A percentile compares a stretch with the other conserved stretches of the same genome.
Evolutionary conservation across 2,888 invertebrate genomes (phyloP).

Genomic region (Drosophila atripex): DNA sequence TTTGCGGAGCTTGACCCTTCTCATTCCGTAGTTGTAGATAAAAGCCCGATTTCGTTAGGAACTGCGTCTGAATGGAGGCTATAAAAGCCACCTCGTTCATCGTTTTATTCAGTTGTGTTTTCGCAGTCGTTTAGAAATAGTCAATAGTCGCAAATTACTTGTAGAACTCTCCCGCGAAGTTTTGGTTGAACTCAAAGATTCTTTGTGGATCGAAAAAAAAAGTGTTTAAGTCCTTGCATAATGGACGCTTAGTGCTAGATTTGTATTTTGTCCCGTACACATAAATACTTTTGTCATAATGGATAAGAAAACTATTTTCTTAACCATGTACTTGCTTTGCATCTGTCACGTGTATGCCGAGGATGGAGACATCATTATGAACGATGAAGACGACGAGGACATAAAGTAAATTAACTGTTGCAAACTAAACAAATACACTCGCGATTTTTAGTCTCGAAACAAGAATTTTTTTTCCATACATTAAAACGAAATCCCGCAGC

Average conservation of each 20-base stretch:
- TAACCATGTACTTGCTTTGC: conserved; percentile 46
- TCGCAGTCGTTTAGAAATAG: conserved; percentile 37
- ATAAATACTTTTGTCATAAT: conserved; percentile 24
- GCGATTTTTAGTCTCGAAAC: background rate
- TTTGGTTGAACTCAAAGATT: background rate
- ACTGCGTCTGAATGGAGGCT: conserved; percentile 28
- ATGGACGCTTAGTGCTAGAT: conserved; percentile 37
- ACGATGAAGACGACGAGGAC: conserved; percentile 59
- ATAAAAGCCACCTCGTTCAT: conserved; percentile 54
- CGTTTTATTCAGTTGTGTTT: conserved; percentile 54
- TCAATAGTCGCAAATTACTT: conserved; percentile 30
- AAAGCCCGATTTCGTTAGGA: conserved; percentile 5
- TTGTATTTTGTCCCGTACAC: conserved; percentile 14
- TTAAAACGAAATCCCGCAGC: no score
- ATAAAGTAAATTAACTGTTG: conserved; percentile 56
- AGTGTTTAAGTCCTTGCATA: conserved; percentile 11
- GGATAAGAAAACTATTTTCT: conserved; percentile 45
- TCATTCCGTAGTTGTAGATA: conserved; percentile 21
- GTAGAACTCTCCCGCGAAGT: conserved; percentile 7
- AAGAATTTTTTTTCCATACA: no score
- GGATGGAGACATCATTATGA: conserved; percentile 67
- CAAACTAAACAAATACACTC: background rate
- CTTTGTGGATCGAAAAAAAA: conserved; percentile 6
- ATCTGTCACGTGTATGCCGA: conserved; percentile 43
- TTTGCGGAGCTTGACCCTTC: conserved; percentile 26